phyloP scores from a whole-genome alignment of 2,113 vertebrate species.

The Hippocampus comes region DNA sequence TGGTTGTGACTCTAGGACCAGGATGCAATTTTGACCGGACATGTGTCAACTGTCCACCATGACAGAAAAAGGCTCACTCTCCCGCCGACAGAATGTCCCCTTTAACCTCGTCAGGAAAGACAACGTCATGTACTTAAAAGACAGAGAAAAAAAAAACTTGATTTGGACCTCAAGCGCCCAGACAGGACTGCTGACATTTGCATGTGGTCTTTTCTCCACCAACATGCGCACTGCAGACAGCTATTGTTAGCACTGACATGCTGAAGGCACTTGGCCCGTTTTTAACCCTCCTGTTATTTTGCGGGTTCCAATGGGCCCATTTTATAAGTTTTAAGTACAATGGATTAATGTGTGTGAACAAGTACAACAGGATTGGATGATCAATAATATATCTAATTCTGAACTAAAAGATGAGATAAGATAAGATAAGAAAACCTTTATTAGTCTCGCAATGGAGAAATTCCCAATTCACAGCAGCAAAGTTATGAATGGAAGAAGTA shows the following conservation, averaged over 20 bases:
- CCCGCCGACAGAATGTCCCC: not conserved
- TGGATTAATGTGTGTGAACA: too few relatives aligned
- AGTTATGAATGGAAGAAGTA: too few relatives aligned
- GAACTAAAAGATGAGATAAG: too few relatives aligned
- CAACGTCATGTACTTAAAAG: not conserved
- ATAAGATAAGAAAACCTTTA: too few relatives aligned
- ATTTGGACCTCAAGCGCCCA: not conserved
- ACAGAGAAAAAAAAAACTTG: not conserved
- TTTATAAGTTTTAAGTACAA: too few relatives aligned
- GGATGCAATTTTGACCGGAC: not conserved
- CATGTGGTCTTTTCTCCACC: not conserved
- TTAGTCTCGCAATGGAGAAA: too few relatives aligned
- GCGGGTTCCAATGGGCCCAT: not conserved
- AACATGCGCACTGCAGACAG: not conserved
- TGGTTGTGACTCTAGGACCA: not conserved
- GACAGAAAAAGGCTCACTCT: not conserved
- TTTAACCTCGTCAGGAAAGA: not conserved
- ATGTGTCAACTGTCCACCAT: not conserved
- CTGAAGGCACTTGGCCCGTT: not conserved
- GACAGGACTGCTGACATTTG: slow-evolving; percentile 2
- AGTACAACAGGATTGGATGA: too few relatives aligned
- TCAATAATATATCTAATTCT: too few relatives aligned
- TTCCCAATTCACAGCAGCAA: too few relatives aligned
- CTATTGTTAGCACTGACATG: not conserved
- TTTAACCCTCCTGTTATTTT: not conserved